phyloP scores from a whole-genome alignment of 1,140 invertebrate species.

The Drosophila pallidifrons region DNA sequence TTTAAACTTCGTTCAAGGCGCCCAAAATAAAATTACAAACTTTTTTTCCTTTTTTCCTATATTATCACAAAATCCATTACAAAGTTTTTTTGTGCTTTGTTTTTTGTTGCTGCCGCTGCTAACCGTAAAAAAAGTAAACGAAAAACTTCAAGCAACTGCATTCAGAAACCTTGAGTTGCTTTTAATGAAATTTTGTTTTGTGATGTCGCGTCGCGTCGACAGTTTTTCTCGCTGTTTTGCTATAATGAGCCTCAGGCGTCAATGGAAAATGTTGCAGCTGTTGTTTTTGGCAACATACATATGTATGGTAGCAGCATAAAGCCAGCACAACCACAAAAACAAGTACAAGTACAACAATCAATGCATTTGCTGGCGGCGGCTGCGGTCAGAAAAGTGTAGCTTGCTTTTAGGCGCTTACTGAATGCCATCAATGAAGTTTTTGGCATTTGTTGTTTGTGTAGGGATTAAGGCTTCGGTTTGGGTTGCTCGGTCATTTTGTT shows the following conservation, averaged over 20 bases:
- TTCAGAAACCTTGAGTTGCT: conserved; percentile 72
- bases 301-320: conserved; percentile 43
- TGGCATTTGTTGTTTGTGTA: conserved; percentile 16
- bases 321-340: conserved; percentile 28
- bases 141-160: conserved; percentile 68
- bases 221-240: conserved; percentile 46
- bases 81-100: conserved; percentile 50
- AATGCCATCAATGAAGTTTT: conserved; percentile 31
- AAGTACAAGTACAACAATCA: conserved; percentile 35
- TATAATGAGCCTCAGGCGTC: conserved; percentile 72
- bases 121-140: conserved; percentile 14
- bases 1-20: conserved; percentile 34
- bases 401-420: conserved; percentile 33
- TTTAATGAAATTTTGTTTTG: conserved; percentile 70
- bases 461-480: background rate
- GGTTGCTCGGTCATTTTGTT: conserved; percentile 19
- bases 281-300: conserved; percentile 34
- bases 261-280: conserved; percentile 36
- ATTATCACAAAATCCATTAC: conserved; percentile 67
- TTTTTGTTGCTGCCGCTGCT: conserved; percentile 31
- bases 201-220: conserved; percentile 34
- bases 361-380: conserved; percentile 30
- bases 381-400: conserved; percentile 37
- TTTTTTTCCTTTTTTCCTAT: conserved; percentile 37
- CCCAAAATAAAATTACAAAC: conserved; percentile 12